Conservation (phyloP, 2,797 vertebrate genomes). For the Cichlasoma orientale region DNA sequence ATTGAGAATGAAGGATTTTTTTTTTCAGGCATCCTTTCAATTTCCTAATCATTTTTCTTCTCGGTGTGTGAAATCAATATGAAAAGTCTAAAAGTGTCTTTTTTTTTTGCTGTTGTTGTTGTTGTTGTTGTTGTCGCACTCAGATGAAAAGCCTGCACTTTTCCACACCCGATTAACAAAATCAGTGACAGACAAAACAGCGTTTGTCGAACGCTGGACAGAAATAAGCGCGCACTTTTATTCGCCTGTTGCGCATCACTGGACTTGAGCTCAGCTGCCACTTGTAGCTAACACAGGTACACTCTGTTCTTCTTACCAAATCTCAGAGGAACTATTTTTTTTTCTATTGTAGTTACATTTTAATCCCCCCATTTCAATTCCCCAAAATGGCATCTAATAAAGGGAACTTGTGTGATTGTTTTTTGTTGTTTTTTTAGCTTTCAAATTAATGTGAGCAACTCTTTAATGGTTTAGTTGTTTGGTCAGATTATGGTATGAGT, state of each 20-base stretch:
- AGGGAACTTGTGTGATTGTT: slow-evolving; percentile 1
- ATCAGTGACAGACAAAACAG: slow-evolving; percentile 7
- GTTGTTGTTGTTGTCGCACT: not conserved
- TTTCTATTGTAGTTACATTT: not conserved
- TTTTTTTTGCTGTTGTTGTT: not conserved
- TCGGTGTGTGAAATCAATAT: slow-evolving; percentile 79
- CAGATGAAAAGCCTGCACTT: slow-evolving; percentile 36
- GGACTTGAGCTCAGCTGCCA: slow-evolving; percentile 14
- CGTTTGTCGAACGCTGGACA: slow-evolving; percentile 35
- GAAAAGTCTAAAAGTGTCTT: slow-evolving; percentile 59
- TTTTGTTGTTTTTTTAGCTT: not conserved
- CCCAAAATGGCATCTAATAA: not conserved
- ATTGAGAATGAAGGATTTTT: slow-evolving; percentile 74
- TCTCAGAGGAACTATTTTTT: not conserved
- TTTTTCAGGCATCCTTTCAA: slow-evolving; percentile 71
- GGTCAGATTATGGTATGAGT: slow-evolving; percentile 66
- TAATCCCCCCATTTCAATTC: not conserved
- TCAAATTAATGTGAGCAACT: not conserved
- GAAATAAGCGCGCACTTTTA: slow-evolving; percentile 37
- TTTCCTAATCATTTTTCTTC: slow-evolving; percentile 82
- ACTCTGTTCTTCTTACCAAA: not conserved
- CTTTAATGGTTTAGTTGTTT: slow-evolving; percentile 26
- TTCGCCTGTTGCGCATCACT: slow-evolving; percentile 34
- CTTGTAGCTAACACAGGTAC: slow-evolving; percentile 21
- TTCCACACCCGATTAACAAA: slow-evolving; percentile 33